Evolutionary conservation across 2,113 vertebrate species (phyloP), one percentile per base, ranked within the genome.

Genomic region (Spermophilus dauricus): DNA sequence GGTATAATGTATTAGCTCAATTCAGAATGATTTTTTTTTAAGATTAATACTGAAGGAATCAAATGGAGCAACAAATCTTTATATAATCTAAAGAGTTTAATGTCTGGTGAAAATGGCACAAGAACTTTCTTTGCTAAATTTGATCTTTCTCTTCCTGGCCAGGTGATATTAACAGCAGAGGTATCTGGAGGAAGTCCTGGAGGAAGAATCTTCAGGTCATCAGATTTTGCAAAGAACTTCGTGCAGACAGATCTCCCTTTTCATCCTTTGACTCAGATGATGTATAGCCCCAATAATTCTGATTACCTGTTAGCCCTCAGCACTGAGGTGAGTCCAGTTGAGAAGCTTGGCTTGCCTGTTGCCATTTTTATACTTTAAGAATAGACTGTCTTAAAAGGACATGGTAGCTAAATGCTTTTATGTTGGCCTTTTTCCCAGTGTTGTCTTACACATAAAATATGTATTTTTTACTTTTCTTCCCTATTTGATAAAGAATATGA

Each of bases 151-250:
- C 53, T 96, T 98, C 34, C 65, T n/a, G 75, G 90, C 16, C 83
- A 99, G 99, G 99, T 99, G 90, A 99, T 99, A 97, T 98, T 99
- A 97, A 99, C 99, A 0, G 99, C 98, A 6, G 99, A 99, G 61
- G 98, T 99, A 11, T 99, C 99, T 12, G 99, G 99, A 75, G 97
- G 98, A 86, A 97, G 97, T 96, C 96, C 32, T 0, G 98, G 98
- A 5, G 98, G 99, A 69, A 98, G 99, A 92, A 99, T 99, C 94
- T 99, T 99, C 97, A 98, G 99, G 91, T 99, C 99, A 0, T 97
- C 77, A 2, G 98, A 99, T 97, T 99, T 99, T 90, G 99, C 99
- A 39, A 98, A 98, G 97, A 99, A 97, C 76, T 99, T 99, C 89
- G 75, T 95, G 26, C 97, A 97, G 58, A 99, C 97, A 28, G 99